Conservation (phyloP, 2,797 vertebrate species). For the Heteromormyrus szaboi region DNA sequence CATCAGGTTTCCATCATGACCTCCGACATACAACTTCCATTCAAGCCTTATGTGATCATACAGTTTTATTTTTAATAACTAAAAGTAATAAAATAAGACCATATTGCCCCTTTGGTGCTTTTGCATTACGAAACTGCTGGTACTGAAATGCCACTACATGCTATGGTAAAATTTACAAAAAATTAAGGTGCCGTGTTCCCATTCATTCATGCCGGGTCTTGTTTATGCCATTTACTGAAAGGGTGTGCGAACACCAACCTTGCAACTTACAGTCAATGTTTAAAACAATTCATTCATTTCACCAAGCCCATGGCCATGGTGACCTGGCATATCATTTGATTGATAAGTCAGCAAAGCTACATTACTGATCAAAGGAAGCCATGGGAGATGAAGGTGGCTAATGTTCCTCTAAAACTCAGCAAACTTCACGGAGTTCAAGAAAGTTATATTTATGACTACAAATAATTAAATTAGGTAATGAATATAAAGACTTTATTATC, state of each 20-base stretch:
- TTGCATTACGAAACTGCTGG: background rate
- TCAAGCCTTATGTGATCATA: background rate
- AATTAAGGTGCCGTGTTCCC: background rate
- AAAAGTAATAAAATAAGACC: background rate
- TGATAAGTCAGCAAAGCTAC: background rate
- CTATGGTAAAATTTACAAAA: background rate
- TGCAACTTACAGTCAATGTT: background rate
- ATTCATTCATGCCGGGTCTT: slow-evolving; percentile 13
- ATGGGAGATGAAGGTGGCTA: background rate
- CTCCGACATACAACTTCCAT: background rate
- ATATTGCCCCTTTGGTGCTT: background rate
- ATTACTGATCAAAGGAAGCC: slow-evolving; percentile 6
- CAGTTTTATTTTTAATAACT: background rate
- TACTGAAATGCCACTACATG: background rate
- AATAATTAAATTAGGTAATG: background rate
- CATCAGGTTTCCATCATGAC: background rate
- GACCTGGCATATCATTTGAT: background rate
- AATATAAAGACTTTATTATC: background rate
- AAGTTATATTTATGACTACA: background rate
- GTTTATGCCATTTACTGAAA: background rate
- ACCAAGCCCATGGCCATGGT: background rate
- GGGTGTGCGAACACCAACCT: background rate
- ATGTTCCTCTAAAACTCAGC: background rate
- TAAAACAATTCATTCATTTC: background rate
- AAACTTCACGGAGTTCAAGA: background rate